A percentile compares a stretch with the other conserved stretches of the same genome.
Conservation (phyloP, 2,113 vertebrate species). For the Sminthopsis crassicaudata region DNA sequence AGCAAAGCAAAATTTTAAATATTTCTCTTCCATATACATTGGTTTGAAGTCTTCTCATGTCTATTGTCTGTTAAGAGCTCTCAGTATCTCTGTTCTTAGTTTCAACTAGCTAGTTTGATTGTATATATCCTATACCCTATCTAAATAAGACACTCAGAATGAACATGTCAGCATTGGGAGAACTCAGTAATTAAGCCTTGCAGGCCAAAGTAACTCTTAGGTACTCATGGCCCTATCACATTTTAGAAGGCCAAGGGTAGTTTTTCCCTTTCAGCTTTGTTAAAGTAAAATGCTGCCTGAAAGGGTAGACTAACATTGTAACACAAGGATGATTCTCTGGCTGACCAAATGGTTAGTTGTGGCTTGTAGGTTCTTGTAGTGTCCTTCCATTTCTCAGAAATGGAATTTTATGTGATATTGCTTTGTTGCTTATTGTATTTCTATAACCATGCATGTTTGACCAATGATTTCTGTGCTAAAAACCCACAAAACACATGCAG, state of each 20-base stretch:
- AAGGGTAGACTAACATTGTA: background rate
- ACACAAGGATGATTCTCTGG: background rate
- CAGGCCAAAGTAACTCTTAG: background rate
- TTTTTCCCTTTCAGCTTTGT: slow-evolving; percentile 21
- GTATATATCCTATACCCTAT: background rate
- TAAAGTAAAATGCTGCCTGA: background rate
- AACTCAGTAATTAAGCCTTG: background rate
- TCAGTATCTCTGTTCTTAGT: background rate
- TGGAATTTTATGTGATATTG: background rate
- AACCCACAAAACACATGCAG: background rate
- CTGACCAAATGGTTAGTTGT: background rate
- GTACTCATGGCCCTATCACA: background rate
- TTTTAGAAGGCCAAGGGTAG: background rate
- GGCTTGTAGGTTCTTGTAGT: background rate
- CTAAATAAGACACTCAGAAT: background rate
- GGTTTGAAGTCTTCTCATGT: background rate
- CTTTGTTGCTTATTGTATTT: slow-evolving; percentile 3
- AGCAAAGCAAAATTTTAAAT: background rate
- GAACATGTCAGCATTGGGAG: background rate
- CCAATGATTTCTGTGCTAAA: background rate
- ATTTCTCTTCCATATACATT: too few relatives aligned
- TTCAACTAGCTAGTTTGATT: background rate
- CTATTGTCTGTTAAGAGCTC: background rate
- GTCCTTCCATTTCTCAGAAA: background rate
- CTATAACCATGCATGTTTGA: background rate